These are phyloP conservation scores for Apamea anceps DNA, from an alignment of 2,888 invertebrate genomes.

Conservation along the genomic window DNA sequence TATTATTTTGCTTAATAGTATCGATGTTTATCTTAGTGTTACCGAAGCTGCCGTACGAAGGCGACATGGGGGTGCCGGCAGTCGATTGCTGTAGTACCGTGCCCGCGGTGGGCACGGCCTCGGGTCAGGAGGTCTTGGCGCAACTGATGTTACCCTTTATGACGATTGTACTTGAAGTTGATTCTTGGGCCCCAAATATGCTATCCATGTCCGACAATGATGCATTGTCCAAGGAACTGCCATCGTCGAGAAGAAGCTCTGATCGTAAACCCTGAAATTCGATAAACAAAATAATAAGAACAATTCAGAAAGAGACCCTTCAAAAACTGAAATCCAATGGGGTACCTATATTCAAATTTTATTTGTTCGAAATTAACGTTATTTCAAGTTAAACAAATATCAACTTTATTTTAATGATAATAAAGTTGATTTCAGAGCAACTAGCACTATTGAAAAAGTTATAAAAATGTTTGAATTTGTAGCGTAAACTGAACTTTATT, in stretches of 20 bases:
- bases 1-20: constrained; percentile 67
- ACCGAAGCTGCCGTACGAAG: constrained; percentile 84
- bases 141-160: constrained; percentile 82
- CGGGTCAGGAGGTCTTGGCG: constrained; percentile 85
- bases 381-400: too few relatives aligned
- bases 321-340: neutral
- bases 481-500: too few relatives aligned
- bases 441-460: too few relatives aligned
- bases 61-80: constrained; percentile 71
- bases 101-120: constrained; percentile 87
- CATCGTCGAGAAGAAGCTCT: constrained; percentile 84
- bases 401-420: too few relatives aligned
- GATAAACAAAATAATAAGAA: neutral
- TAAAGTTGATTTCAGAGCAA: too few relatives aligned
- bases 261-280: constrained; percentile 84
- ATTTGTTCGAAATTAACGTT: too few relatives aligned
- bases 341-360: too few relatives aligned
- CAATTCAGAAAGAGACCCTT: neutral
- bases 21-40: constrained; percentile 76
- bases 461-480: too few relatives aligned
- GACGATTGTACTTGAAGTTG: constrained; percentile 79
- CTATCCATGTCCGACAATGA: constrained; percentile 83
- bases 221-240: constrained; percentile 80
- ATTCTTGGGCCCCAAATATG: constrained; percentile 80
- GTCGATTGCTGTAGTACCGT: constrained; percentile 74